Percentiles rank a stretch among this genome's conserved stretches.
These are phyloP conservation scores for Barnardius zonarius DNA, from an alignment of 2,113 vertebrate genomes.

Conservation along the genomic window DNA sequence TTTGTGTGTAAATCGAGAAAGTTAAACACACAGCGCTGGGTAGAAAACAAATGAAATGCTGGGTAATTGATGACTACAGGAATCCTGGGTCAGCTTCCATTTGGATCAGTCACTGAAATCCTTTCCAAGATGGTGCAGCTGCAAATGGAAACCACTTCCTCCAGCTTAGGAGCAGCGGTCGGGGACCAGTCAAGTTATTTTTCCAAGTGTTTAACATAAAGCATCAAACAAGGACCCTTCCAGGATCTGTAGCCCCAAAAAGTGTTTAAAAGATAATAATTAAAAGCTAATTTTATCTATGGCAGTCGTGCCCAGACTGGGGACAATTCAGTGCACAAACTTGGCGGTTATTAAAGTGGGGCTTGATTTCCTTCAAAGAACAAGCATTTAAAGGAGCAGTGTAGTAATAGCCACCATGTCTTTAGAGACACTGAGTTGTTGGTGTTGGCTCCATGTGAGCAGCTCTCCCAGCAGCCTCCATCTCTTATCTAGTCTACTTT, in stretches of 20 bases:
- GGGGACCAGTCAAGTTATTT: not conserved
- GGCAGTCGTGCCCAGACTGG: not conserved
- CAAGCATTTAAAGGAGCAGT: not conserved
- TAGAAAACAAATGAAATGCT: not conserved
- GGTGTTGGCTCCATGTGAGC: rapidly evolving
- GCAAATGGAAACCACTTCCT: constrained; percentile 40
- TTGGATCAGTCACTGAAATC: constrained; percentile 8
- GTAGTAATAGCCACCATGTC: not conserved
- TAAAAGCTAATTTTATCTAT: not conserved
- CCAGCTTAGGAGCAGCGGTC: not conserved
- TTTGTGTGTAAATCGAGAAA: not conserved
- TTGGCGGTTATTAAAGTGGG: not conserved
- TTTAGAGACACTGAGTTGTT: not conserved
- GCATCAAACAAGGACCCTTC: not conserved
- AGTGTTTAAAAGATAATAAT: not conserved
- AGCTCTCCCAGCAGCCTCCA: not conserved
- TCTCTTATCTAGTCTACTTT: not conserved
- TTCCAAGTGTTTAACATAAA: not conserved
- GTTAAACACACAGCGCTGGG: not conserved
- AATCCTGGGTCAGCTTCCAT: constrained; percentile 27
- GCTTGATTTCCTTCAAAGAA: not conserved
- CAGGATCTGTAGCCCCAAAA: not conserved
- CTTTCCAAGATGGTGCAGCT: constrained; percentile 39
- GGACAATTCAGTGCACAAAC: not conserved
- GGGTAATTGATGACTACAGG: not conserved